phyloP scores from a whole-genome alignment of 2,113 vertebrate species.

The Microcebus murinus region DNA sequence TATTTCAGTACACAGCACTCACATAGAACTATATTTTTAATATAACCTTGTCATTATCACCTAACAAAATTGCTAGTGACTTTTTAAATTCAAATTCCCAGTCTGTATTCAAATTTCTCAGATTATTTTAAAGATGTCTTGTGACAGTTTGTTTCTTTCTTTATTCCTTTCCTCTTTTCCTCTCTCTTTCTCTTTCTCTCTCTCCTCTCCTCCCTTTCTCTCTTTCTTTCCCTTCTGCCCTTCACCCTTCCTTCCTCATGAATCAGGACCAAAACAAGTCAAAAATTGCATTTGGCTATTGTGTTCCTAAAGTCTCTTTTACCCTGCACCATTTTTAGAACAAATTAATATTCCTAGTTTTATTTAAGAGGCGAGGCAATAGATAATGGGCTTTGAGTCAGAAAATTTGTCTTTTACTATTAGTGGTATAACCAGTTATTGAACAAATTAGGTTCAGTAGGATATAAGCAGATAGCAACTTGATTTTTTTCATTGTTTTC shows the following conservation, averaged over 20 bases:
- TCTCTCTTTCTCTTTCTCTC: accelerated
- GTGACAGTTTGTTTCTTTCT: not conserved
- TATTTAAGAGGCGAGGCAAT: not conserved
- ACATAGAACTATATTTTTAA: not conserved
- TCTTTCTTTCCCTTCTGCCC: not conserved
- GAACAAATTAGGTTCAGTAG: not conserved
- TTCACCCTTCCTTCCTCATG: not conserved
- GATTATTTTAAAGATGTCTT: not conserved
- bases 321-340: not conserved
- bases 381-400: not conserved
- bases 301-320: not conserved
- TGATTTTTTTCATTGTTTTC: not conserved
- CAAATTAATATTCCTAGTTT: not conserved
- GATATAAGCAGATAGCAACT: not conserved
- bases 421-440: not conserved
- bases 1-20: not conserved
- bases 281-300: not conserved
- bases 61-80: not conserved
- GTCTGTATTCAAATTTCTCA: not conserved
- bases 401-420: not conserved
- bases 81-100: not conserved
- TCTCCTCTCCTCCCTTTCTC: too few relatives aligned
- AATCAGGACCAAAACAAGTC: not conserved
- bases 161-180: not conserved
- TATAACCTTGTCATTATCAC: not conserved